Conservation (phyloP, 2,888 invertebrate species). For the Allacma fusca region DNA sequence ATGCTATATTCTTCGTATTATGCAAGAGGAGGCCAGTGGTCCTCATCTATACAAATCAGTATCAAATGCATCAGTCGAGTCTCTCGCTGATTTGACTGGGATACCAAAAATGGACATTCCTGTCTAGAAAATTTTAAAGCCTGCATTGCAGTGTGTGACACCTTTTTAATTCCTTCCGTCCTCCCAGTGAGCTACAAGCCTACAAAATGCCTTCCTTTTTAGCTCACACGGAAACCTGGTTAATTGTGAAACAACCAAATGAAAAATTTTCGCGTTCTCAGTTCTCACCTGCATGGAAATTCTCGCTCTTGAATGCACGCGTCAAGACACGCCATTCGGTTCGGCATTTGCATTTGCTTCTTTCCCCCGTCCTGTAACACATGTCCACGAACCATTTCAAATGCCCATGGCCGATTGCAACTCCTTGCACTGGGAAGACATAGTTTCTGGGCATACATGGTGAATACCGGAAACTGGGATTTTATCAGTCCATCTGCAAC, state of each 20-base stretch:
- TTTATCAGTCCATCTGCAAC: conserved; percentile 63
- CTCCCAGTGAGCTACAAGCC: background rate
- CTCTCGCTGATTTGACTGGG: background rate
- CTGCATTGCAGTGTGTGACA: background rate
- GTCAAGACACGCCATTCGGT: conserved; percentile 64
- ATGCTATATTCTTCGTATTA: conserved; percentile 18
- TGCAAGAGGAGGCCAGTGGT: conserved; percentile 26
- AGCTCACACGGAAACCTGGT: conserved; percentile 18
- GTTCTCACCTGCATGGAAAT: conserved; percentile 64
- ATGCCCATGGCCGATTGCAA: conserved; percentile 64
- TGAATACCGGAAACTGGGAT: conserved; percentile 65
- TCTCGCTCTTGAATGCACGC: conserved; percentile 64
- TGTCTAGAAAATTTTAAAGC: background rate
- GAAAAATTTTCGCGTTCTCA: background rate
- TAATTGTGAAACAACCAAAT: conserved; percentile 14
- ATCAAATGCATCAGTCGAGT: background rate
- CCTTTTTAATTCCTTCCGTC: conserved; percentile 16
- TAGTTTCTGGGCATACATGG: conserved; percentile 64
- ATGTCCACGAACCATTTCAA: conserved; percentile 64
- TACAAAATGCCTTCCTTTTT: conserved; percentile 1
- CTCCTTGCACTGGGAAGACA: conserved; percentile 62
- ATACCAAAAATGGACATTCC: background rate
- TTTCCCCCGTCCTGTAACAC: conserved; percentile 62
- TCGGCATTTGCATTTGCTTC: conserved; percentile 61
- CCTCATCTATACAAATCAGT: background rate